These are phyloP conservation scores for Leptobrachium ailaonicum DNA, from an alignment of 2,113 vertebrate genomes.

Conservation along the genomic window DNA sequence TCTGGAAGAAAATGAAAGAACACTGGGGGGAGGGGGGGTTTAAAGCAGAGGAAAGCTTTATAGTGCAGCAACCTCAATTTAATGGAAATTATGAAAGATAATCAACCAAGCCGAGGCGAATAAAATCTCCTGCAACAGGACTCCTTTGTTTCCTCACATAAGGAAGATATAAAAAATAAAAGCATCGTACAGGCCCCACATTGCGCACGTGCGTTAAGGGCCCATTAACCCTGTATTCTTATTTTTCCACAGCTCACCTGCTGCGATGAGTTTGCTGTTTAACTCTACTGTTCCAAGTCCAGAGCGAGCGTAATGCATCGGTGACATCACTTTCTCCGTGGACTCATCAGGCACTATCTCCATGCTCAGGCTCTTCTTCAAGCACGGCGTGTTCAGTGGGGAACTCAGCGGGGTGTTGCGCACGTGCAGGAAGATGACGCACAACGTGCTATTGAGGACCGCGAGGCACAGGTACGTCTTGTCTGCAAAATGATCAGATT, in stretches of 20 bases:
- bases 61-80: too few species aligned
- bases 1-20: too few species aligned
- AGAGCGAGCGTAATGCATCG: slow-evolving; percentile 94
- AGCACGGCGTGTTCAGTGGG: slow-evolving; percentile 87
- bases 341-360: slow-evolving; percentile 81
- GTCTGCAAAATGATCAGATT: slow-evolving; percentile 63
- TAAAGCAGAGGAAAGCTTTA: too few species aligned
- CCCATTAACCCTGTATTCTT: too few species aligned
- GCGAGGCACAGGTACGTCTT: slow-evolving; percentile 94
- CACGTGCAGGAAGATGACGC: slow-evolving; percentile 95
- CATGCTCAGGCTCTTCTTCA: slow-evolving; percentile 93
- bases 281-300: slow-evolving; percentile 89
- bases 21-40: too few species aligned
- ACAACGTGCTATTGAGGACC: slow-evolving; percentile 89
- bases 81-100: too few species aligned
- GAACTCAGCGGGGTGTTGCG: slow-evolving; percentile 92
- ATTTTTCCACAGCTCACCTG: slow-evolving; percentile 69
- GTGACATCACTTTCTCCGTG: slow-evolving; percentile 84
- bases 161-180: not conserved
- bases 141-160: too few species aligned
- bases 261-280: slow-evolving; percentile 83
- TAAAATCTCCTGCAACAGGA: too few species aligned
- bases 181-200: too few species aligned
- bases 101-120: too few species aligned
- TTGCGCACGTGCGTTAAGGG: too few species aligned